Evolutionary conservation across 1,140 invertebrate species (phyloP).

Genomic region (Penaeus chinensis): DNA sequence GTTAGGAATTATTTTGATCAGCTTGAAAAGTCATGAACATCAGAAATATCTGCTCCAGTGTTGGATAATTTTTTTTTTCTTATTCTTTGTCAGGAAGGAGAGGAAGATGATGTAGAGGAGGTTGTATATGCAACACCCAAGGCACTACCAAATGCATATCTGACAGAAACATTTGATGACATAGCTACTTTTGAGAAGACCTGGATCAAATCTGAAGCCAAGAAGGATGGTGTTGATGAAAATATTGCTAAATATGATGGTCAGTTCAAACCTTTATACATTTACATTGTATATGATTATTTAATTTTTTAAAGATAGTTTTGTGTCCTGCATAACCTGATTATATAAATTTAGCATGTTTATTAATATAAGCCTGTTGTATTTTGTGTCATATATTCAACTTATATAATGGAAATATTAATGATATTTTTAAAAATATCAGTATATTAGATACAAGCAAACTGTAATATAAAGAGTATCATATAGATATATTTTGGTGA

Average conservation of each 20-base stretch:
- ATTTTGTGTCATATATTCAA: no score
- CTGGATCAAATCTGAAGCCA: conserved; percentile 92
- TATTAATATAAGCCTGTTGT: no score
- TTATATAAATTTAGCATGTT: neutral
- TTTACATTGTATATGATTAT: neutral
- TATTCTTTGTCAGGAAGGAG: conserved; percentile 23
- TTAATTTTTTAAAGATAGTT: neutral
- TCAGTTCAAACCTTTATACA: conserved; percentile 65
- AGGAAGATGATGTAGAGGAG: conserved; percentile 61
- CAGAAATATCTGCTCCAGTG: neutral
- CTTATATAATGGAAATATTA: no score
- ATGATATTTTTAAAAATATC: no score
- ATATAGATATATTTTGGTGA: no score
- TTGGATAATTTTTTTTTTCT: conserved; percentile 3
- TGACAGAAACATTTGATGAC: conserved; percentile 92
- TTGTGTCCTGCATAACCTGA: neutral
- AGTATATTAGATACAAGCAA: no score
- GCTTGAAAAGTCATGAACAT: neutral
- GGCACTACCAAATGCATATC: conserved; percentile 74
- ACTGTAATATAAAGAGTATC: no score
- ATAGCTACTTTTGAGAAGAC: conserved; percentile 78
- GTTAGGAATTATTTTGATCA: neutral
- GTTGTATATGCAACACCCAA: conserved; percentile 68
- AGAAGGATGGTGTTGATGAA: conserved; percentile 92
- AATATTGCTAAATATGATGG: conserved; percentile 96